Evolutionary conservation across 2,113 vertebrate species (phyloP).

Genomic region (Dicrurus megarhynchus): DNA sequence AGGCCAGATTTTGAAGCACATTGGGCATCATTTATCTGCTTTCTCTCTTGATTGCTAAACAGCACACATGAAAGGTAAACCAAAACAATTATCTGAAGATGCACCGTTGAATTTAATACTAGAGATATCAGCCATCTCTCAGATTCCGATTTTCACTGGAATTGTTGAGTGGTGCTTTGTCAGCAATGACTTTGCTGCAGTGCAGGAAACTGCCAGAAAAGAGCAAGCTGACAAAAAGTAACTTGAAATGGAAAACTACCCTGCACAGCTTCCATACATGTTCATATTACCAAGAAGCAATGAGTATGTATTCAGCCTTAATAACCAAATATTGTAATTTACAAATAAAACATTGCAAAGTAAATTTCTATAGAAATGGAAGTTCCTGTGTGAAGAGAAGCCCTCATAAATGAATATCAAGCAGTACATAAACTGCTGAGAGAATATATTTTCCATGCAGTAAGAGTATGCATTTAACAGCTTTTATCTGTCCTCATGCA

Average conservation of each 20-base stretch:
- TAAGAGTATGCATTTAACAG: constrained; percentile 40
- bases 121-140: neutral
- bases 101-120: neutral
- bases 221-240: neutral
- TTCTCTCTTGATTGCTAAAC: neutral
- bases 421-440: constrained; percentile 25
- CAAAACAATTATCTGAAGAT: neutral
- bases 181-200: constrained; percentile 44
- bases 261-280: neutral
- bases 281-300: neutral
- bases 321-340: neutral
- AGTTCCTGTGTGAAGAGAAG: neutral
- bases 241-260: neutral
- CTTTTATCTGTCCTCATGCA: constrained; percentile 9
- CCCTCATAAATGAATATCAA: constrained; percentile 42
- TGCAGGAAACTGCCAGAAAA: constrained; percentile 22
- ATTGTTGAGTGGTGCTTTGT: neutral
- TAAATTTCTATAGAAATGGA: constrained; percentile 25
- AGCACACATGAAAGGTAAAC: neutral
- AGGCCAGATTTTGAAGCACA: neutral
- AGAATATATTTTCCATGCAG: constrained; percentile 40
- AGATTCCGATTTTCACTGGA: neutral
- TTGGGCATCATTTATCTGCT: neutral
- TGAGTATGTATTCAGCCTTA: neutral
- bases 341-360: constrained; percentile 34